Evolutionary conservation across 2,113 vertebrate genomes (phyloP), one percentile per base, ranked within the genome.

Genomic region (Salvelinus fontinalis): DNA sequence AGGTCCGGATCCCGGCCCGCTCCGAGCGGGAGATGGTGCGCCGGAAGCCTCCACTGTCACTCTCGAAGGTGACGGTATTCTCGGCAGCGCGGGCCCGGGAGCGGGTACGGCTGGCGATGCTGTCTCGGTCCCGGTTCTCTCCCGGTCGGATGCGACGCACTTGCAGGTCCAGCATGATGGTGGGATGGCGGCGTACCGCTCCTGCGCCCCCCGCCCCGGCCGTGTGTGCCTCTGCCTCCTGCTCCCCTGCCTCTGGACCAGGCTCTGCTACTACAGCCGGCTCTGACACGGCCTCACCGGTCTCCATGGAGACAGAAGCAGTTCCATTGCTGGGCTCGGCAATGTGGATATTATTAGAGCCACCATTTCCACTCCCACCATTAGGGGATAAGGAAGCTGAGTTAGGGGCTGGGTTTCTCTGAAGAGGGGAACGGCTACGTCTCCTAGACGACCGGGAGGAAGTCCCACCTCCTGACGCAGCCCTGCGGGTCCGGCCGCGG

Each of bases 161-260:
- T 81, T 98, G 97, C 82, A 98, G 94, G 85, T 99, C 96, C 86
- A 98, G 83, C 79, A 96, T 98, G 88, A 98, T 97, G 16, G 95
- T 96, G 0, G 97, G 96, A 74, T 96, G 96, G 12, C 95, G 94
- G 68, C 94, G 94, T 59, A 93, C 83, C 4, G 92, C 85, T 24
- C 93, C 91, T 59, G 93, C 16, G 4, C 39, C 39, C 39, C 39
- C 39, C 9, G 51, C 89, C 66, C 86, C 90, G 22, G 90, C 83
- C 8, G 77, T 75, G 4, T 91, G 89, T 0, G 92, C 82, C 72
- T 95, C 95, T 22, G 91, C 93, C 73, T 95, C 93, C 70, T 95
- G 95, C 5, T 85, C 89, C 70, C 86, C 92, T 73, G 89, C 86
- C 80, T 94, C 95, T 5, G 89, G 86, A 68, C 89, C 87, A 0